Evolutionary conservation across 2,888 invertebrate species (phyloP).

Genomic region (Macrostomum cliftonense): DNA sequence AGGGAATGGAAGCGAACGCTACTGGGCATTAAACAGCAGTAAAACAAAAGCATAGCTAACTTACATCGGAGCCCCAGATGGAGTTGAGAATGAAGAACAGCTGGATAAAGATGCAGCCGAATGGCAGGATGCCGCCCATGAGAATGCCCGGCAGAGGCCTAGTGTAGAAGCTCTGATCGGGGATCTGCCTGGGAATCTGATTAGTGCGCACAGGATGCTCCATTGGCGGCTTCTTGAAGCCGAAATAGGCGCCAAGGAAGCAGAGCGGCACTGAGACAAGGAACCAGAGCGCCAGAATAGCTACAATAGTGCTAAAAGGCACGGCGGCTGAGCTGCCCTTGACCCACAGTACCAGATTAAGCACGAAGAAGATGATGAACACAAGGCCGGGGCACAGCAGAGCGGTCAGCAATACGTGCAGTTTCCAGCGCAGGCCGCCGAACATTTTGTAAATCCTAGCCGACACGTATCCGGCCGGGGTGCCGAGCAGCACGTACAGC

Average conservation of each 20-base stretch:
- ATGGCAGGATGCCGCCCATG: constrained; percentile 95
- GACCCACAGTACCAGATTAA: constrained; percentile 87
- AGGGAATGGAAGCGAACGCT: not conserved
- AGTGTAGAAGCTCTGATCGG: constrained; percentile 93
- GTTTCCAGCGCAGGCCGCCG: constrained; percentile 95
- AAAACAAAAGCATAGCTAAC: not conserved
- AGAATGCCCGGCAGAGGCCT: constrained; percentile 65
- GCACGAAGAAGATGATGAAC: constrained; percentile 83
- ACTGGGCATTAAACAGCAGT: not conserved
- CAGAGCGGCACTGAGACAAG: constrained; percentile 93
- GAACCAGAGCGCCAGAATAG: constrained; percentile 83
- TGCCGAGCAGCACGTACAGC: constrained; percentile 83
- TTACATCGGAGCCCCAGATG: constrained; percentile 54
- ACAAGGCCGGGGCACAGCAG: constrained; percentile 88
- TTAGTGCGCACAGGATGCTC: constrained; percentile 95
- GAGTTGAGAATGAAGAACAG: constrained; percentile 95
- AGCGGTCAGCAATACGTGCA: constrained; percentile 82
- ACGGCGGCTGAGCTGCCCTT: constrained; percentile 87
- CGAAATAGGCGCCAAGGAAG: constrained; percentile 92
- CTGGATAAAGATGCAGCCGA: constrained; percentile 94
- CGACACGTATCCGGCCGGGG: constrained; percentile 86
- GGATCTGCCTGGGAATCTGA: constrained; percentile 93
- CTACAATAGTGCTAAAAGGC: constrained; percentile 83
- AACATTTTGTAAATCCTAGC: constrained; percentile 90
- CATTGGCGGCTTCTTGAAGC: constrained; percentile 81